These are phyloP conservation scores for Tetramorium simillimum DNA, from an alignment of 1,140 invertebrate species.

Conservation along the genomic window DNA sequence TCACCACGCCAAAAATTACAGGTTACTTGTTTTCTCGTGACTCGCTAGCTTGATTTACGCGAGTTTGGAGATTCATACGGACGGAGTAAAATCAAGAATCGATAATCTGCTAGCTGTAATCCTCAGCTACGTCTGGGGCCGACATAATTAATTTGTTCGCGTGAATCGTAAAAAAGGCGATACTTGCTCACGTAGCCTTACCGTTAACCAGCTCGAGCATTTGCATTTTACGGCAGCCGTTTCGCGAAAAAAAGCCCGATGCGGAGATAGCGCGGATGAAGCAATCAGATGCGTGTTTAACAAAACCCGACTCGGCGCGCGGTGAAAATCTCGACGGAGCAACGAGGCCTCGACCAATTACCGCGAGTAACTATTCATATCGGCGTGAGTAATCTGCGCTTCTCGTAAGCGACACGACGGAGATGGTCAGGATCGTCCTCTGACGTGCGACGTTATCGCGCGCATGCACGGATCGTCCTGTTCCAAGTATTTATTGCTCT, in stretches of 20 bases:
- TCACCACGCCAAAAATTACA: not conserved
- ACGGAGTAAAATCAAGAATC: constrained; percentile 2
- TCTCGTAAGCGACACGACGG: constrained; percentile 23
- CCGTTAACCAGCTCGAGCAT: constrained; percentile 29
- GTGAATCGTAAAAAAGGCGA: not conserved
- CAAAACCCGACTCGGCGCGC: not conserved
- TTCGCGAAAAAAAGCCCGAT: constrained; percentile 7
- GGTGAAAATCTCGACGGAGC: constrained; percentile 26
- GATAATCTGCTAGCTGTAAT: not conserved
- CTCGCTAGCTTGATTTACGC: not conserved
- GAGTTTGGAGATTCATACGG: not conserved
- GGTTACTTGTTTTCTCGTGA: not conserved
- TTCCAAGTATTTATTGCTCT: constrained; percentile 21
- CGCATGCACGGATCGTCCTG: constrained; percentile 16
- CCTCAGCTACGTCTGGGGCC: not conserved
- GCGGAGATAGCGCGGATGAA: constrained; percentile 19
- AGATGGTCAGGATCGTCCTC: constrained; percentile 53
- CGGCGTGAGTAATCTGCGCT: constrained; percentile 63
- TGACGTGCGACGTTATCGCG: constrained; percentile 42
- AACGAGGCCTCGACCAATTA: constrained; percentile 71
- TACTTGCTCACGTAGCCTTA: not conserved
- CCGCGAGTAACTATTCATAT: constrained; percentile 73
- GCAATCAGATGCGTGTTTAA: constrained; percentile 29
- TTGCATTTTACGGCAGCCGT: constrained; percentile 25
- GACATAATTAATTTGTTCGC: constrained; percentile 1